Conservation (phyloP, 64 coral and sea anemone genomes). For the Dendronephthya gigantea region DNA sequence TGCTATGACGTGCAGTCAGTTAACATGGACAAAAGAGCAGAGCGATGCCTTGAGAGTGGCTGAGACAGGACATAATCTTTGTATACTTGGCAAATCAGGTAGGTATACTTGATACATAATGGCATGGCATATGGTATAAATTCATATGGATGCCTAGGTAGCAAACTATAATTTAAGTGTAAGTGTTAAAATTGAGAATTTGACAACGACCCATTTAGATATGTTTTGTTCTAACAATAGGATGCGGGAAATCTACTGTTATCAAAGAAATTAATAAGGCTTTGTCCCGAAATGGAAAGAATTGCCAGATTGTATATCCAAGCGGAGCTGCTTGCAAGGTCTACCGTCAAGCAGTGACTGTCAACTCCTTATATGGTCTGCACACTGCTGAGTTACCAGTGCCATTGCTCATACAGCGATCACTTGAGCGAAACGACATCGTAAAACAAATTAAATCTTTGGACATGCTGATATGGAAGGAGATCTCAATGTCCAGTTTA, state of each 20-base stretch:
- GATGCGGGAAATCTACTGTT: slow-evolving; percentile 25
- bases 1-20: too few relatives aligned
- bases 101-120: too few relatives aligned
- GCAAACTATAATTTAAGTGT: too few relatives aligned
- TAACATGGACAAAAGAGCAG: not conserved
- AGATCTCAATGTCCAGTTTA: slow-evolving; percentile 16
- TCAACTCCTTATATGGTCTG: slow-evolving; percentile 28
- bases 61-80: not conserved
- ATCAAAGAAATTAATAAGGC: slow-evolving; percentile 14
- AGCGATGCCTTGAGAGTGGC: not conserved
- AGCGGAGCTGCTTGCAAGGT: slow-evolving; percentile 22
- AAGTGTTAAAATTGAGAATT: too few relatives aligned
- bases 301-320: slow-evolving; percentile 3
- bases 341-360: not conserved
- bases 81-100: not conserved
- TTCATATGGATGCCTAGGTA: too few relatives aligned
- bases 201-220: too few relatives aligned
- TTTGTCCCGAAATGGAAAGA: not conserved
- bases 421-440: not conserved
- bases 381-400: slow-evolving; percentile 20
- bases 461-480: slow-evolving; percentile 22
- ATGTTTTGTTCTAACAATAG: not conserved
- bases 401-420: not conserved
- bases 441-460: not conserved
- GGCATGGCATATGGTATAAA: too few relatives aligned